Conservation (phyloP, 2,888 invertebrate species). For the Euphydryas editha region DNA sequence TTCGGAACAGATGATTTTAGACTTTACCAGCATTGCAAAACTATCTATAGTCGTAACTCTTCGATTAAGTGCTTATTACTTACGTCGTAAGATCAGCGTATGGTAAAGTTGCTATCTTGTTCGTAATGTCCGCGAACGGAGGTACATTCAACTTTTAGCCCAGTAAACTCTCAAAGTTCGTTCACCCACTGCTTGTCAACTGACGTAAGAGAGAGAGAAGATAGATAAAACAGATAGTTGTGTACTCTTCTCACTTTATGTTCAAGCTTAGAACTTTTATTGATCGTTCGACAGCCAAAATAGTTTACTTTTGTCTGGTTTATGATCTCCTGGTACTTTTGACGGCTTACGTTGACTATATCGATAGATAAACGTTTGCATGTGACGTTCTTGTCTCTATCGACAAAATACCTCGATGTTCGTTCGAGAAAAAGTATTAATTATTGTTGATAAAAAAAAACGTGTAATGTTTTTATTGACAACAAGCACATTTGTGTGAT, state of each 20-base stretch:
- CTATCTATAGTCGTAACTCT: slow-evolving; percentile 47
- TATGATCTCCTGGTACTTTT: slow-evolving; percentile 78
- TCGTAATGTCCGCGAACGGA: slow-evolving; percentile 84
- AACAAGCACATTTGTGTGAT: background rate
- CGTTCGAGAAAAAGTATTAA: slow-evolving; percentile 7
- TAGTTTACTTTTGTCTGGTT: slow-evolving; percentile 70
- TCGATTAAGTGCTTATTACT: slow-evolving; percentile 63
- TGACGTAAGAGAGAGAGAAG: slow-evolving; percentile 77
- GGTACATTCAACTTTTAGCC: slow-evolving; percentile 85
- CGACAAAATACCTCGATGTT: slow-evolving; percentile 34
- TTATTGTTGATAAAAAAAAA: slow-evolving; percentile 10
- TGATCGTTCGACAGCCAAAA: slow-evolving; percentile 74
- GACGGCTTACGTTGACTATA: slow-evolving; percentile 78
- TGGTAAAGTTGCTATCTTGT: slow-evolving; percentile 84
- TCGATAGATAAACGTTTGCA: slow-evolving; percentile 68
- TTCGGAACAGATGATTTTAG: slow-evolving; percentile 50
- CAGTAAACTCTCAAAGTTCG: slow-evolving; percentile 83
- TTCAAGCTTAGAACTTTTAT: slow-evolving; percentile 80
- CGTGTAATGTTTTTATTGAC: slow-evolving; percentile 9
- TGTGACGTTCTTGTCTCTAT: slow-evolving; percentile 44
- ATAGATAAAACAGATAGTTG: slow-evolving; percentile 60
- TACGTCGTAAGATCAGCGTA: slow-evolving; percentile 53
- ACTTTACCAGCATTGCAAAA: slow-evolving; percentile 50
- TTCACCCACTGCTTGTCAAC: slow-evolving; percentile 84
- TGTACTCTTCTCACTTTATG: slow-evolving; percentile 66